phyloP scores from a whole-genome alignment of 2,797 vertebrate species.

The Choloepus didactylus region DNA sequence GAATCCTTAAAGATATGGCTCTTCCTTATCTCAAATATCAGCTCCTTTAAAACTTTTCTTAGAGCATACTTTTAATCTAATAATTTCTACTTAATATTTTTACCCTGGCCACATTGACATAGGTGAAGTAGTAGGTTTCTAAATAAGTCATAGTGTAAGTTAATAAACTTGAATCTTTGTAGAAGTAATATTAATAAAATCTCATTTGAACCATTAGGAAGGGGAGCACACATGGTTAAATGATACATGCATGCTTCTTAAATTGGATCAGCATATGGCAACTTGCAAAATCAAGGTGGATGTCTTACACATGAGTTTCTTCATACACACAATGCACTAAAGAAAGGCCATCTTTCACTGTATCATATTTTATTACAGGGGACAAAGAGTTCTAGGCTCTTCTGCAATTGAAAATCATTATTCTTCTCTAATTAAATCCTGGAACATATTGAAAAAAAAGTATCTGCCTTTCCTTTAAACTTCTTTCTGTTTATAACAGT shows the following conservation, averaged over 20 bases:
- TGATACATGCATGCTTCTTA: neutral
- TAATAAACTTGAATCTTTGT: neutral
- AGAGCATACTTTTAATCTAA: neutral
- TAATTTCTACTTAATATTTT: neutral
- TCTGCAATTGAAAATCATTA: conserved; percentile 42
- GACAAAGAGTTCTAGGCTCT: conserved; percentile 33
- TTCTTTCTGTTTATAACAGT: neutral
- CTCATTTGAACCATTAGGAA: neutral
- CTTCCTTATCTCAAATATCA: neutral
- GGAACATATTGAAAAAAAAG: neutral
- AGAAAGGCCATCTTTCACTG: neutral
- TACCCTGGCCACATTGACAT: neutral
- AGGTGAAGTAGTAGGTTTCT: neutral
- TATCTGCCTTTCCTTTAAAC: neutral
- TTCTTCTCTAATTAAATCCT: neutral
- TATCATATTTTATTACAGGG: conserved; percentile 29
- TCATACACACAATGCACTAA: neutral
- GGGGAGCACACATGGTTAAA: neutral
- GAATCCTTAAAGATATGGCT: neutral
- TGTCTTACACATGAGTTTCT: neutral
- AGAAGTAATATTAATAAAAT: neutral
- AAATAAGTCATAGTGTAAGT: neutral
- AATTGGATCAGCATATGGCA: neutral
- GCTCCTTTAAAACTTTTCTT: neutral
- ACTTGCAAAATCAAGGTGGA: neutral